These are phyloP conservation scores for Etheostoma spectabile DNA, from an alignment of 2,113 vertebrate genomes.

Conservation along the genomic window DNA sequence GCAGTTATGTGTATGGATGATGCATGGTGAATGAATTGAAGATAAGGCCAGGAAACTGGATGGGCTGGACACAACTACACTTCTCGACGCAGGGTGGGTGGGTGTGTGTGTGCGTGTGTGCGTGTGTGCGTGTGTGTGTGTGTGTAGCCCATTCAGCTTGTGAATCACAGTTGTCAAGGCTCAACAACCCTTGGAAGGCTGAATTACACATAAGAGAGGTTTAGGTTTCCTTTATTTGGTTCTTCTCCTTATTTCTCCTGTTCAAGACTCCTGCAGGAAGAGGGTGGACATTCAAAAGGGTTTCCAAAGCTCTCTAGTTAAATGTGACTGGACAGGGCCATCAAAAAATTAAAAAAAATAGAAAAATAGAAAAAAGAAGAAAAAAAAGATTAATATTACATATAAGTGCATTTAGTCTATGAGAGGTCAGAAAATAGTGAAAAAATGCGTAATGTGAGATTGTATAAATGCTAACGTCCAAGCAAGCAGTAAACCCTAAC, in stretches of 20 bases:
- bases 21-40: conserved; percentile 68
- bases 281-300: neutral
- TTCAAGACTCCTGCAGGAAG: neutral
- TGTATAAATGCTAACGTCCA: neutral
- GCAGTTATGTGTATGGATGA: conserved; percentile 66
- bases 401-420: neutral
- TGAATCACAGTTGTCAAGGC: conserved; percentile 41
- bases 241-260: conserved; percentile 12
- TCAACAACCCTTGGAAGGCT: conserved; percentile 36
- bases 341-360: too few relatives aligned
- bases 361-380: too few relatives aligned
- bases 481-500: neutral
- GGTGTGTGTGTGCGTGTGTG: conserved; percentile 21
- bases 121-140: conserved; percentile 8
- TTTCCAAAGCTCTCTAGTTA: neutral
- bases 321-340: neutral
- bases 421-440: neutral
- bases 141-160: conserved; percentile 3
- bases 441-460: neutral
- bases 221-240: conserved; percentile 22
- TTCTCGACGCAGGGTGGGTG: neutral
- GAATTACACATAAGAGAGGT: conserved; percentile 32
- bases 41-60: conserved; percentile 61
- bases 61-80: conserved; percentile 48
- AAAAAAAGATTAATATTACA: neutral